Evolutionary conservation across 2,797 vertebrate species (phyloP).

Genomic region (Molossus molossus): DNA sequence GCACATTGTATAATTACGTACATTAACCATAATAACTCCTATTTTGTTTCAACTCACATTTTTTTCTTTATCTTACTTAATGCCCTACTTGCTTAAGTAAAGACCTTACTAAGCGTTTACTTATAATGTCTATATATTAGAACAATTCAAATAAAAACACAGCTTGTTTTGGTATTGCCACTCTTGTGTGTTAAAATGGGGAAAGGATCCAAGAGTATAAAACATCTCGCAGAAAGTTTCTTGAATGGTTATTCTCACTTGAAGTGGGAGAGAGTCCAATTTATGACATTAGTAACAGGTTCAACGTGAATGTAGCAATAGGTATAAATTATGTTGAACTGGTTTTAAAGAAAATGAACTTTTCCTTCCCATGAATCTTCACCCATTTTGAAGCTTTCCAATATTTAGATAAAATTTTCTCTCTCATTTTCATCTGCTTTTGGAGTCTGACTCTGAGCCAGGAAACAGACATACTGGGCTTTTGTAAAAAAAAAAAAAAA

Average conservation of each 20-base stretch:
- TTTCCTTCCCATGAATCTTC: slow-evolving; percentile 68
- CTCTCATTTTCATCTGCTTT: slow-evolving; percentile 73
- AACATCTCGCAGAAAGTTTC: slow-evolving; percentile 59
- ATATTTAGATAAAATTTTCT: slow-evolving; percentile 77
- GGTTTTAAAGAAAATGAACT: slow-evolving; percentile 72
- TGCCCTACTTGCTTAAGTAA: slow-evolving; percentile 52
- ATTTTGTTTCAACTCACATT: not conserved
- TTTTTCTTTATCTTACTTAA: slow-evolving; percentile 46
- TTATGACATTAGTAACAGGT: slow-evolving; percentile 66
- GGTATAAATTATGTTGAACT: slow-evolving; percentile 61
- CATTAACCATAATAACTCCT: not conserved
- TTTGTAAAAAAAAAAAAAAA: slow-evolving; percentile 38
- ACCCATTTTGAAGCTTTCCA: slow-evolving; percentile 67
- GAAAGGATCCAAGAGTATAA: slow-evolving; percentile 77
- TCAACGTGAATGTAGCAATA: slow-evolving; percentile 50
- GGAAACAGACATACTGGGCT: slow-evolving; percentile 71
- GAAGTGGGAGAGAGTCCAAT: slow-evolving; percentile 51
- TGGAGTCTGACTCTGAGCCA: slow-evolving; percentile 76
- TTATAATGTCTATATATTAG: slow-evolving; percentile 57
- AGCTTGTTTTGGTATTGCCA: slow-evolving; percentile 69
- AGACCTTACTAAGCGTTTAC: slow-evolving; percentile 46
- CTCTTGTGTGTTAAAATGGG: slow-evolving; percentile 71
- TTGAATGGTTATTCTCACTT: slow-evolving; percentile 76
- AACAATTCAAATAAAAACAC: slow-evolving; percentile 75
- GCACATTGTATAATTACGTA: not conserved